Evolutionary conservation across 2,888 invertebrate species (phyloP), one percentile per base, ranked within the genome.

Genomic region (Leptinotarsa juncta): DNA sequence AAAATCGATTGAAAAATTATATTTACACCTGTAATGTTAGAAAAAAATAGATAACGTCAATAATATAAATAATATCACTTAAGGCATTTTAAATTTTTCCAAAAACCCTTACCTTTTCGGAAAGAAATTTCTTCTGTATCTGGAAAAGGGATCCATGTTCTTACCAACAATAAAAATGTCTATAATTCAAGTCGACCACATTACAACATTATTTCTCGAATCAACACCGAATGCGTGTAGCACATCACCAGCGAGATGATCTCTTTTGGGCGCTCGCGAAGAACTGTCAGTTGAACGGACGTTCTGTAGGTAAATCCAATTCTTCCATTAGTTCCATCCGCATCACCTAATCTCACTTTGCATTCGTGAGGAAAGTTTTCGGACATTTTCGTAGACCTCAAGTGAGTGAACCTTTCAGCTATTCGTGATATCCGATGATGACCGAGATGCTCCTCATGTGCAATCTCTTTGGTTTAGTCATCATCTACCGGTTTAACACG

Each of bases 271-370:
- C 65, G 74, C 77, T 57, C 78, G 78, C 77, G 79, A 82, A 81
- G 81, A 82, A 83, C 83, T 82, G 81, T 77, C 79, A 77, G 71
- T 76, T 74, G 78, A 69, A 73, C 73, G 77, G 67, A 74, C 71
- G 78, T 76, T 80, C 78, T 73, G 76, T 75, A 26, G 26, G 26
- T 26, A 70, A 77, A 75, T 80, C 80, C 51, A 26, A 42, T 18
- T 68, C 68, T 65, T 62, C 53, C 62, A 26, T 65, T 14, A 23
- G 67, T 26, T 50, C 60, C 72, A 65, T 81, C 77, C 78, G 74
- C 76, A 77, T 75, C 75, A 82, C 81, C 83, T 83, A 83, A 79
- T 81, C 83, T 82, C 81, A 77, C 74, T 82, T 65, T 53, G 65
- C 80, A 81, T 83, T 85, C 7, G 12, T n/a, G 62, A 32, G 62